A percentile compares a stretch with the other conserved stretches of the same genome.
These are phyloP conservation scores for Thera obeliscata DNA, from an alignment of 2,888 invertebrate genomes.

Conservation along the genomic window DNA sequence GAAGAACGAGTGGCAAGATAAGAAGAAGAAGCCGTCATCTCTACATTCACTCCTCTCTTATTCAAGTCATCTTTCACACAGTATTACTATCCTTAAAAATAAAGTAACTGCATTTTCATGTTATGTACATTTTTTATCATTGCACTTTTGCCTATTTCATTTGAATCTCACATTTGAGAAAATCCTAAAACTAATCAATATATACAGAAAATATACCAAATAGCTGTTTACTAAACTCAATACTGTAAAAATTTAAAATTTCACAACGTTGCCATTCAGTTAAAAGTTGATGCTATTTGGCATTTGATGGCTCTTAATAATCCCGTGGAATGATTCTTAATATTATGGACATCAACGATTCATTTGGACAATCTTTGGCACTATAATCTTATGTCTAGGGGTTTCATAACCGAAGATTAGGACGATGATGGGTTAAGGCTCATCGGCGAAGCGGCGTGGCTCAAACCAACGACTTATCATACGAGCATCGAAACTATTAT, in stretches of 20 bases:
- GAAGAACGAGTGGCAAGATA: too few relatives aligned
- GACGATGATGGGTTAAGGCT: conserved; percentile 52
- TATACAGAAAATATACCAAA: conserved; percentile 57
- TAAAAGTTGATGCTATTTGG: conserved; percentile 64
- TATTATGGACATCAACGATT: conserved; percentile 67
- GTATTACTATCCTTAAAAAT: conserved; percentile 47
- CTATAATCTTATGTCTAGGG: conserved; percentile 72
- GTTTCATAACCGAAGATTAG: conserved; percentile 71
- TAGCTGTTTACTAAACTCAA: conserved; percentile 46
- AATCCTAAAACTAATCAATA: conserved; percentile 50
- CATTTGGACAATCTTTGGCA: conserved; percentile 84
- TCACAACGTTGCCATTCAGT: conserved; percentile 41
- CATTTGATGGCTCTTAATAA: conserved; percentile 65
- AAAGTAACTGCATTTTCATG: conserved; percentile 64
- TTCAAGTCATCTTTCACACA: too few relatives aligned
- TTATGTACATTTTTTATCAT: conserved; percentile 70
- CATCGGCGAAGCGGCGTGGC: background rate
- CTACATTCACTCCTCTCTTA: too few relatives aligned
- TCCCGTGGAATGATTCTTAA: conserved; percentile 74
- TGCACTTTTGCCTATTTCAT: conserved; percentile 56
- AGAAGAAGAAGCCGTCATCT: too few relatives aligned
- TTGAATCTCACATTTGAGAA: conserved; percentile 51
- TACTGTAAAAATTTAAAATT: conserved; percentile 56
- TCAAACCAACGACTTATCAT: background rate
- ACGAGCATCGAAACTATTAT: too few relatives aligned